A percentile compares a stretch with the other conserved stretches of the same genome.
Conservation (phyloP, 2,113 vertebrate species). For the Lycaon pictus region DNA sequence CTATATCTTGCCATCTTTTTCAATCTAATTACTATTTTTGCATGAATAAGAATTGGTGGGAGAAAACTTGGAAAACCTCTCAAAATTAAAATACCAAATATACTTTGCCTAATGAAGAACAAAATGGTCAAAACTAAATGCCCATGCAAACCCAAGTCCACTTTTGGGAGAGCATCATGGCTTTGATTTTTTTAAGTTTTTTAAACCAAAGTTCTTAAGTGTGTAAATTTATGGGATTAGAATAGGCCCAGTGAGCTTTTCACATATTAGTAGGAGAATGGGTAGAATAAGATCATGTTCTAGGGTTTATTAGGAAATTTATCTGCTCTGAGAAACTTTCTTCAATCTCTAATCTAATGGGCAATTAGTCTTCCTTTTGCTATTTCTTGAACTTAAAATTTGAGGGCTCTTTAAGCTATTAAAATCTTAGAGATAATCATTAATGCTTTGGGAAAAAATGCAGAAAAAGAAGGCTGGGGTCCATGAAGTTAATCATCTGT, state of each 20-base stretch:
- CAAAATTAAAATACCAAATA: constrained; percentile 23
- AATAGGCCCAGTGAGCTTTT: constrained; percentile 3
- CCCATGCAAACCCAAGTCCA: background rate
- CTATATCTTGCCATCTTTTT: background rate
- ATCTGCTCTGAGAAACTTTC: constrained; percentile 9
- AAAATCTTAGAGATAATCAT: background rate
- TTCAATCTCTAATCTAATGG: background rate
- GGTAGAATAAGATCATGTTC: background rate
- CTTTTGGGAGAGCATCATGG: background rate
- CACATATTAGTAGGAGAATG: background rate
- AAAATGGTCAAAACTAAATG: background rate
- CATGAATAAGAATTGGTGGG: background rate
- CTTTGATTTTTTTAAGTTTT: constrained; percentile 26
- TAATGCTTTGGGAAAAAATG: background rate
- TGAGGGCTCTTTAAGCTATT: background rate
- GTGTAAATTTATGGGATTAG: background rate
- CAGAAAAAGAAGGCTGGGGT: background rate
- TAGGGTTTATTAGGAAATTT: background rate
- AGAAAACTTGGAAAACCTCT: constrained; percentile 4
- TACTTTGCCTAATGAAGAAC: background rate
- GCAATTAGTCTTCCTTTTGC: background rate
- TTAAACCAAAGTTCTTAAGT: constrained; percentile 46
- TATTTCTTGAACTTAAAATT: constrained; percentile 43
- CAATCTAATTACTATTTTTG: background rate
- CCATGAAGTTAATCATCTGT: background rate